Conservation (phyloP, 1,140 invertebrate genomes). For the Anoplolepis gracilipes region DNA sequence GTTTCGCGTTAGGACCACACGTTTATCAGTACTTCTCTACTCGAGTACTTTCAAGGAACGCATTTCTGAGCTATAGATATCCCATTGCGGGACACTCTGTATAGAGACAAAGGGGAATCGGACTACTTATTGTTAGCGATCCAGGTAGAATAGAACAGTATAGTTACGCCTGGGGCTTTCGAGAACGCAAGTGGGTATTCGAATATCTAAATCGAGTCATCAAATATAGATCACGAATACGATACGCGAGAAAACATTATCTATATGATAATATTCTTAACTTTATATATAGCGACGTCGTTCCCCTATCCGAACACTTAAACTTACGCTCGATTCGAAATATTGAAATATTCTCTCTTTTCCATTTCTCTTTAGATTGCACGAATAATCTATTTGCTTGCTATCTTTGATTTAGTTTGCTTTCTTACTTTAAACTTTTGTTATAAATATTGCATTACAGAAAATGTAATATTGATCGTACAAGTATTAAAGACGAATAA, state of each 20-base stretch:
- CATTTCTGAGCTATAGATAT: slow-evolving; percentile 44
- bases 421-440: neutral
- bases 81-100: slow-evolving; percentile 48
- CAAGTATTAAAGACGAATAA: neutral
- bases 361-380: slow-evolving; percentile 9
- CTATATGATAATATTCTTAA: slow-evolving; percentile 67
- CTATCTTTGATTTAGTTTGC: slow-evolving; percentile 40
- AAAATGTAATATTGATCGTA: neutral
- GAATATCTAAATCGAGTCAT: slow-evolving; percentile 75
- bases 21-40: slow-evolving; percentile 32
- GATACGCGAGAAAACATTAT: slow-evolving; percentile 72
- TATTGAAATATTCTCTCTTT: slow-evolving; percentile 24
- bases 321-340: slow-evolving; percentile 31
- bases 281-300: slow-evolving; percentile 6
- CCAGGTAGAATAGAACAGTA: slow-evolving; percentile 43
- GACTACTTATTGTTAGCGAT: slow-evolving; percentile 59
- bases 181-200: slow-evolving; percentile 54
- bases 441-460: neutral
- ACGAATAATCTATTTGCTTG: slow-evolving; percentile 38
- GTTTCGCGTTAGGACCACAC: neutral
- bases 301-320: slow-evolving; percentile 24
- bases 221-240: slow-evolving; percentile 74
- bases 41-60: slow-evolving; percentile 23
- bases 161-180: slow-evolving; percentile 55
- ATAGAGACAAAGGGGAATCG: slow-evolving; percentile 43